These are phyloP conservation scores for Sycophila texana DNA, from an alignment of 2,888 invertebrate genomes.

Conservation along the genomic window DNA sequence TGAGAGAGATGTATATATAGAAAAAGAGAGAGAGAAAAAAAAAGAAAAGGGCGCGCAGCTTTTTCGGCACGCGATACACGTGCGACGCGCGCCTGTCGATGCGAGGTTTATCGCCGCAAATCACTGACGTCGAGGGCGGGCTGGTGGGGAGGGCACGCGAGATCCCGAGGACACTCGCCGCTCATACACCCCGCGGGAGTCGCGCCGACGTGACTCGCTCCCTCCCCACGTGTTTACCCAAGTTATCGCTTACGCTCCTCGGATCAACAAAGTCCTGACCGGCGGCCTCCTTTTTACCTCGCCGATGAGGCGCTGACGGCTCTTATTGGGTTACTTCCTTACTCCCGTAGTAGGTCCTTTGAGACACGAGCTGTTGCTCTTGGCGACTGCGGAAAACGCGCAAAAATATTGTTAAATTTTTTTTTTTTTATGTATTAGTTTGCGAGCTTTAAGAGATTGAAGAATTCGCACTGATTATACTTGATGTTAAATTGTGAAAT, in stretches of 20 bases:
- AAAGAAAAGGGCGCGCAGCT: no score
- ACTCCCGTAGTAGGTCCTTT: not conserved
- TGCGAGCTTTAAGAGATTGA: no score
- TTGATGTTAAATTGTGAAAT: no score
- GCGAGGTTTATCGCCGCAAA: constrained; percentile 71
- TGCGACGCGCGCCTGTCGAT: constrained; percentile 71
- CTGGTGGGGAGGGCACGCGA: not conserved
- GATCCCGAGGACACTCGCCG: constrained; percentile 4
- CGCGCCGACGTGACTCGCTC: constrained; percentile 35
- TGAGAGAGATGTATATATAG: not conserved
- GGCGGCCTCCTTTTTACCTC: not conserved
- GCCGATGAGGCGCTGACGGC: not conserved
- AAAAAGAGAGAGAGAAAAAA: no score
- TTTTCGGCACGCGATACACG: constrained; percentile 69
- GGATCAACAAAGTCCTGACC: constrained; percentile 41
- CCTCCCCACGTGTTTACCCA: constrained; percentile 37
- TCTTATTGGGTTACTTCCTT: constrained; percentile 41
- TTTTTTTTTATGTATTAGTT: no score
- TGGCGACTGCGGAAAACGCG: no score
- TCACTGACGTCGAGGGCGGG: constrained; percentile 62
- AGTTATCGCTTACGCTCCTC: constrained; percentile 50
- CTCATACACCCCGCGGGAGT: constrained; percentile 14
- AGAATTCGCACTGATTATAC: no score
- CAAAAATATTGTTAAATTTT: no score
- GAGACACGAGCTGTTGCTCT: not conserved